Base-by-base conservation (phyloP, 2,797 vertebrate genomes). In the Paguma larvata region DNA sequence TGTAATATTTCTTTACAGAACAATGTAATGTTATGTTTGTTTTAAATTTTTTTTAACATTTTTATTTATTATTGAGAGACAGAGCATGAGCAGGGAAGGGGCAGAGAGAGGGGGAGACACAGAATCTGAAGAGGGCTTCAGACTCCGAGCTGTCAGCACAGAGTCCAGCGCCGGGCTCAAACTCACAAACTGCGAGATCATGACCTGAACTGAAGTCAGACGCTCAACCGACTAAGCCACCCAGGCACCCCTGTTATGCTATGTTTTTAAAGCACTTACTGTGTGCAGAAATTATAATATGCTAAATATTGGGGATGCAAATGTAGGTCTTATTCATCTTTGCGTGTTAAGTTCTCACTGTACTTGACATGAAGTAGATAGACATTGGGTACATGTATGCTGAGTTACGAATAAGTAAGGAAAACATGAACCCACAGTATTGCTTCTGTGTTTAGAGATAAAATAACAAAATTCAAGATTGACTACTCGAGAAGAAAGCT, bases 1-100 rank as follows among this genome's bases (percentile, higher is more conserved):
- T n/a, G n/a, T 80, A 86, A 7, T 73, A 70, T 86, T 97, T 97
- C 63, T 91, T 85, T 97, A 89, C 9, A 96, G 72, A 23, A 27
- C 70, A 85, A 3, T 30, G 32, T 91, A 73, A 59, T 59, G 16
- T 62, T 83, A 0, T 65, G 9, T 67, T 91, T 95, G 38, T 38
- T 38, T 38, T 38, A 38, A 38, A 2, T 38, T 38, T 38, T 38
- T 38, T 38, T 38, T 38, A 38, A 38, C 38, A 38, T 38, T 38
- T 38, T 38, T 38, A 38, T 2, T 38, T 38, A 38, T 38, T 38
- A 2, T 38, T 38, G 38, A 38, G 38, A 38, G 38, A 38, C 38
- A 38, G 38, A 38, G 38, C 38, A 38, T 38, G 38, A 38, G 38
- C 38, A 38, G 38, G 38, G 38, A 38, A 38, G 38, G 38, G 38